Conservation (phyloP, 2,888 invertebrate genomes). For the Morpho helenor region DNA sequence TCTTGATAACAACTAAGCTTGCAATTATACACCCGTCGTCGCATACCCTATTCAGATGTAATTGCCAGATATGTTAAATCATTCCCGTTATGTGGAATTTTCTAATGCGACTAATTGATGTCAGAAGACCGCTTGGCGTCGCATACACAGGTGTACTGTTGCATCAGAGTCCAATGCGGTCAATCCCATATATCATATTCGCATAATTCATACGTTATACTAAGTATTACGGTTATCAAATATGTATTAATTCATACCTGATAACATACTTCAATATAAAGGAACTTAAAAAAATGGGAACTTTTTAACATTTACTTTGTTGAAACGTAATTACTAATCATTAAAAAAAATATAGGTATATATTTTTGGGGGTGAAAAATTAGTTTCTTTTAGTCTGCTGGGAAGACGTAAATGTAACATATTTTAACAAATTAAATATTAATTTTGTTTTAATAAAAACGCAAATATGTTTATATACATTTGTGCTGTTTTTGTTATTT, state of each 20-base stretch:
- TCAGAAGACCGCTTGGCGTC: slow-evolving; percentile 63
- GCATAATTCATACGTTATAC: not conserved
- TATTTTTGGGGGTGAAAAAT: no score
- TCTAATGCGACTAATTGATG: slow-evolving; percentile 55
- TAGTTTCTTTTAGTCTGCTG: no score
- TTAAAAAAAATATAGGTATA: no score
- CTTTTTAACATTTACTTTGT: no score
- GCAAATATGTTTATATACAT: no score
- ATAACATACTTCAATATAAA: not conserved
- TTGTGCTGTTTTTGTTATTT: no score
- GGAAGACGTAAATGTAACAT: no score
- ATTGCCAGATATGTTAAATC: slow-evolving; percentile 27
- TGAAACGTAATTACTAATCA: no score
- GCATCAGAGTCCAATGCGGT: slow-evolving; percentile 34
- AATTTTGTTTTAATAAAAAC: no score
- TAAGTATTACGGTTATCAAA: slow-evolving; percentile 4
- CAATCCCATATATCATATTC: slow-evolving; percentile 4
- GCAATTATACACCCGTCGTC: slow-evolving; percentile 23
- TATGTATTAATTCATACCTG: not conserved
- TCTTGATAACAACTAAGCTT: slow-evolving; percentile 20
- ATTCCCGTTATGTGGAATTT: slow-evolving; percentile 39
- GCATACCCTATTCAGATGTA: slow-evolving; percentile 22
- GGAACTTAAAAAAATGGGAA: no score
- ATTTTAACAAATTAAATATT: no score
- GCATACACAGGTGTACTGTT: slow-evolving; percentile 50